These are phyloP conservation scores for Coleophora deauratella DNA, from an alignment of 2,888 invertebrate species.

Conservation along the genomic window DNA sequence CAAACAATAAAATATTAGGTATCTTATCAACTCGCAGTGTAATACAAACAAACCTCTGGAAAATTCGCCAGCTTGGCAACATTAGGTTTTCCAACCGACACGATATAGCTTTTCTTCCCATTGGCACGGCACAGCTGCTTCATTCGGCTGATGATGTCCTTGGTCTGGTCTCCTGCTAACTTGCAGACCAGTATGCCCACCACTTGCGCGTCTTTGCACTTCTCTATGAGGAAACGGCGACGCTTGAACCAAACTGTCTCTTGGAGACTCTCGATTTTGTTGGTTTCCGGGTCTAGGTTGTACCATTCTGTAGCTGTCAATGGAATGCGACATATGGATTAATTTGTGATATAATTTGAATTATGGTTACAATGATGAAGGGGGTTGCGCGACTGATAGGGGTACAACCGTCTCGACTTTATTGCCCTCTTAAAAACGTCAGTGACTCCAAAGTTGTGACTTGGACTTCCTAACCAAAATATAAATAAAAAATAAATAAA, in stretches of 20 bases:
- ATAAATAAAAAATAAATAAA: too few species aligned
- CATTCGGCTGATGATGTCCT: constrained; percentile 82
- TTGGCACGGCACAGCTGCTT: constrained; percentile 81
- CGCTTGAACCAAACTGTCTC: constrained; percentile 79
- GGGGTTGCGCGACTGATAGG: too few species aligned
- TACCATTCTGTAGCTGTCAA: constrained; percentile 71
- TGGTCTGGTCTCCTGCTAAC: constrained; percentile 86
- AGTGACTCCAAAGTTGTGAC: too few species aligned
- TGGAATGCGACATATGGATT: constrained; percentile 6
- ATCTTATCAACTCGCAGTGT: too few species aligned
- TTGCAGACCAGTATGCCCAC: constrained; percentile 95
- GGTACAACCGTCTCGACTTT: too few species aligned
- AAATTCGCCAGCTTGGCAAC: constrained; percentile 97
- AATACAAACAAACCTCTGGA: constrained; percentile 77
- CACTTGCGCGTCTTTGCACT: constrained; percentile 90
- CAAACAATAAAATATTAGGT: too few species aligned
- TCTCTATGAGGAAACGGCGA: constrained; percentile 89
- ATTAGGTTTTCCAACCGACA: constrained; percentile 96
- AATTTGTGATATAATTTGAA: too few species aligned
- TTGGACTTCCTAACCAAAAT: too few species aligned
- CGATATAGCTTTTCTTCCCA: constrained; percentile 91
- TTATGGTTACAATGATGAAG: too few species aligned
- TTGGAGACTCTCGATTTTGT: constrained; percentile 47
- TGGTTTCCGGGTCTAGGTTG: constrained; percentile 62
- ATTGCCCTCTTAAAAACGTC: too few species aligned